Evolutionary conservation across 2,888 invertebrate species (phyloP).

Genomic region (Drosophila diplacantha): DNA sequence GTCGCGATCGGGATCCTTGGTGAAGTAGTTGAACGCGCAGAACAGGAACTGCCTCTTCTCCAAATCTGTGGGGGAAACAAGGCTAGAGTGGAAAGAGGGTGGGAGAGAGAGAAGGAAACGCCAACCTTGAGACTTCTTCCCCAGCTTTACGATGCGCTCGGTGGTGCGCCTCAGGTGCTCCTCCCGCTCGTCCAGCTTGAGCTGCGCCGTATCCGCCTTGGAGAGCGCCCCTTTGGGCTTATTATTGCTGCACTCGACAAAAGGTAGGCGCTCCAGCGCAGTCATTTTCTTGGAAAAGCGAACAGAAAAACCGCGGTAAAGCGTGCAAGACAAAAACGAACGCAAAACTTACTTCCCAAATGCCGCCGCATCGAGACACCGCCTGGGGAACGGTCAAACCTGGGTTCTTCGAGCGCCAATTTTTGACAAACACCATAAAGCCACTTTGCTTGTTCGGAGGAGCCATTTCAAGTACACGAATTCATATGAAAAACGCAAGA

Average conservation of each 20-base stretch:
- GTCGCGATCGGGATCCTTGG: conserved; percentile 53
- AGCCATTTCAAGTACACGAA: conserved; percentile 51
- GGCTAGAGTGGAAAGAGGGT: too few species aligned
- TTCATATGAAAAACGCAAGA: not conserved
- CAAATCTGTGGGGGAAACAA: conserved; percentile 55
- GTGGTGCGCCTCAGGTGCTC: conserved; percentile 66
- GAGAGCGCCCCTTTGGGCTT: conserved; percentile 59
- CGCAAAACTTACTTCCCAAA: conserved; percentile 66
- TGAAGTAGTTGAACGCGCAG: conserved; percentile 73
- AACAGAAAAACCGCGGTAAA: not conserved
- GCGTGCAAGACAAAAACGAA: not conserved
- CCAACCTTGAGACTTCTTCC: conserved; percentile 59
- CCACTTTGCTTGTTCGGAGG: conserved; percentile 60
- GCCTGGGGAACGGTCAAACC: conserved; percentile 49
- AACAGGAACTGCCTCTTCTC: conserved; percentile 66
- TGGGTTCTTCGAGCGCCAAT: conserved; percentile 58
- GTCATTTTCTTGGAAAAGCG: conserved; percentile 62
- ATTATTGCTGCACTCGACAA: conserved; percentile 16
- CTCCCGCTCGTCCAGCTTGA: conserved; percentile 43
- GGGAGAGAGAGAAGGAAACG: too few species aligned
- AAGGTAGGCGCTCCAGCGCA: conserved; percentile 60
- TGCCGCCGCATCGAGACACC: conserved; percentile 54
- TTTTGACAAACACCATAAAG: conserved; percentile 68
- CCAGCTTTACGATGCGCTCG: conserved; percentile 60
- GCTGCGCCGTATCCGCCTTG: conserved; percentile 52